Conservation (phyloP, 2,113 vertebrate genomes). For the Sarotherodon lohbergeri region DNA sequence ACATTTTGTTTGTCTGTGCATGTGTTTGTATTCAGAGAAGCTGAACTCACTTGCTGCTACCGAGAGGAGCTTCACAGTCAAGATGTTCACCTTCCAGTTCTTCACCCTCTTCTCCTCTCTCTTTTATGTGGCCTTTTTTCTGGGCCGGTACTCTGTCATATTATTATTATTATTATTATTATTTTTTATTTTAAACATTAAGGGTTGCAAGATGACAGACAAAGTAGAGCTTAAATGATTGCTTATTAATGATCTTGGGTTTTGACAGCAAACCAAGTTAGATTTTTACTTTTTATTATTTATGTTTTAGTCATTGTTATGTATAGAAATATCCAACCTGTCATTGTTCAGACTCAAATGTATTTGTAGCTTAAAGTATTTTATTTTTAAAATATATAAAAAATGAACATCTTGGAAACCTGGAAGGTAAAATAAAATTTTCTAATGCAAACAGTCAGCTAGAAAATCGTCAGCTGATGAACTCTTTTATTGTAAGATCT, state of each 20-base stretch:
- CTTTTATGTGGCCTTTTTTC: constrained; percentile 90
- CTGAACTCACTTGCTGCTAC: constrained; percentile 76
- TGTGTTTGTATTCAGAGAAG: constrained; percentile 70
- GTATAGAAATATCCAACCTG: not conserved
- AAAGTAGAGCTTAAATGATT: not conserved
- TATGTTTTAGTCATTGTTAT: not conserved
- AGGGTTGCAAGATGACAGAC: not conserved
- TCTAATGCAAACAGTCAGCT: not conserved
- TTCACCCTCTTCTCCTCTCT: constrained; percentile 90
- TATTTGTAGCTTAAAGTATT: not conserved
- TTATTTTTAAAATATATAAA: not conserved
- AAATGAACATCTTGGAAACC: not conserved
- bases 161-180: rapidly evolving
- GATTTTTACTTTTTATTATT: not conserved
- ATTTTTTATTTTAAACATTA: not conserved
- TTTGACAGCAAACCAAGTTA: not conserved
- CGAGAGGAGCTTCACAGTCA: constrained; percentile 85
- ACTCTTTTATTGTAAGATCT: not conserved
- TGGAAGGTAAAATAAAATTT: not conserved
- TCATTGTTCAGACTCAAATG: not conserved
- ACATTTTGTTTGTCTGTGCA: not conserved
- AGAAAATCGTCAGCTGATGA: not conserved
- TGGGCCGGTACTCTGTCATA: constrained; percentile 79
- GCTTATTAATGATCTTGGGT: not conserved
- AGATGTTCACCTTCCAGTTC: constrained; percentile 94